Base-by-base conservation (phyloP, 2,888 invertebrate genomes). In the Limenitis camilla region DNA sequence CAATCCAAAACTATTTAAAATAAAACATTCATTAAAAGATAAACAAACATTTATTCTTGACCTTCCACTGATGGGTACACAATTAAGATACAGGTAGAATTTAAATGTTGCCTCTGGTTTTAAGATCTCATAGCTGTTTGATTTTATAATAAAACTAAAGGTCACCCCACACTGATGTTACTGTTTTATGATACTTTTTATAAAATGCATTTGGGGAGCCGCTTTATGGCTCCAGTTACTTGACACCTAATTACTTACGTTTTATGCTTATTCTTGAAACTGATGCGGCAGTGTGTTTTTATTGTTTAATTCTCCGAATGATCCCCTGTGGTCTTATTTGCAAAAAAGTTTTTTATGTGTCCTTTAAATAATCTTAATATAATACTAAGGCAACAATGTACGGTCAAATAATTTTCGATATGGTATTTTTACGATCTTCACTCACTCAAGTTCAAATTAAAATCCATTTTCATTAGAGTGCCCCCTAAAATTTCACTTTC, bases 171-270 rank as follows among this genome's bases (percentile, higher is more conserved):
- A 19, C 3, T 19, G 19, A 19, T 40, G 40, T 46, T 44, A 51
- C 36, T 40, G 40, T 41, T 48, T 57, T 54, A 46, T 47, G 50
- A 45, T 39, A 39, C 36, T 41, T 57, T 57, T 52, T 55, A 49
- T 49, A 49, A 49, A 49, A 44, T 33, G 45, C 52, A 57, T 57
- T 57, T 55, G 47, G 51, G 49, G 49, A 54, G 32, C 52, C 35
- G 32, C 40, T 57, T 57, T 57, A 57, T 47, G 44, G 40, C 32
- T 47, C 49, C 39, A 45, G 57, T 57, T 55, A 57, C 49, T 57
- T 57, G 57, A 57, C 57, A 57, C 57, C 54, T 57, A 57, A 57
- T 57, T 57, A 57, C 57, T 57, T 55, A 57, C 42, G 40, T 55
- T 57, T 55, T 57, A 57, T 52, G 54, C 36, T 42, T 57, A 49